Conservation (phyloP, 2,113 vertebrate genomes). For the Delphinus delphis region DNA sequence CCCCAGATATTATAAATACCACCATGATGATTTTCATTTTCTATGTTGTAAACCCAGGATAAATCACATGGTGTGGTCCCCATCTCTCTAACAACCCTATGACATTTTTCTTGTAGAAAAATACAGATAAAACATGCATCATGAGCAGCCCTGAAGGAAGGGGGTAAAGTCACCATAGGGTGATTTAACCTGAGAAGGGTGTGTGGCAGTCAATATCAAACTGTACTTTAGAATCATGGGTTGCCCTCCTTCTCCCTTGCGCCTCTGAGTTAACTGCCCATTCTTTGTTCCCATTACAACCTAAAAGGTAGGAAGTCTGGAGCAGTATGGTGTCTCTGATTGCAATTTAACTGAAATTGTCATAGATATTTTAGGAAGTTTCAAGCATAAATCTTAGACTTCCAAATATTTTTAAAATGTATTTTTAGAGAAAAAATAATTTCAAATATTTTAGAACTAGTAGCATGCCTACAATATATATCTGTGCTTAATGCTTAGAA, state of each 20-base stretch:
- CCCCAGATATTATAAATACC: background rate
- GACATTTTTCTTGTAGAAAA: background rate
- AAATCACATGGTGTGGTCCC: background rate
- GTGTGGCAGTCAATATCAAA: background rate
- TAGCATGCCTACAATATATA: background rate
- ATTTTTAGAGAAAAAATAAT: background rate
- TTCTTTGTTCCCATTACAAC: background rate
- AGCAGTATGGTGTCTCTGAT: background rate
- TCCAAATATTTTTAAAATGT: background rate
- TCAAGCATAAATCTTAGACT: conserved; percentile 16
- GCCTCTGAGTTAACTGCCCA: background rate
- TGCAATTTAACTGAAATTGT: background rate
- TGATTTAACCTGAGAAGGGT: background rate
- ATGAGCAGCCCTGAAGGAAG: background rate
- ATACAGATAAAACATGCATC: background rate
- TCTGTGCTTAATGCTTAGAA: background rate
- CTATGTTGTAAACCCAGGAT: background rate
- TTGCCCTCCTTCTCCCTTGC: background rate
- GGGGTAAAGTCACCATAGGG: background rate
- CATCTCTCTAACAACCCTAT: background rate
- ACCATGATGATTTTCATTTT: conserved; percentile 41
- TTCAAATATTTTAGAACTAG: conserved; percentile 10
- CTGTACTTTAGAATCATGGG: background rate
- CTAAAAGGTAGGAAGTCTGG: background rate
- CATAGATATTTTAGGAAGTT: background rate